Percentiles rank a stretch among this genome's conserved stretches.
These are phyloP conservation scores for Megamerina dolium DNA, from an alignment of 2,888 invertebrate species.

Conservation along the genomic window DNA sequence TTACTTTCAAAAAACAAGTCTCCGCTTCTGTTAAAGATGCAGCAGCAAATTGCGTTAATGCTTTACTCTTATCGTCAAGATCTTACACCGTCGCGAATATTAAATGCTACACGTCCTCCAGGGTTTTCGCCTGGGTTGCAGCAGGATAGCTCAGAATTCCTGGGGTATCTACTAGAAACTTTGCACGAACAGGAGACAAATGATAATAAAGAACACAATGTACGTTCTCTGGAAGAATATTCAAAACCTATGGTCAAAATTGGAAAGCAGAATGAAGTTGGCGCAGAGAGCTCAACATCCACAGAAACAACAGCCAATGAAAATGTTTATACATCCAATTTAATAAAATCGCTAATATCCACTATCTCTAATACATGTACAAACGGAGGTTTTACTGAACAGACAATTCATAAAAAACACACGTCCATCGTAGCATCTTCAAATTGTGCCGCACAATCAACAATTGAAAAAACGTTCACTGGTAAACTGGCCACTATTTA, in stretches of 20 bases:
- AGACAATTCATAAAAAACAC: too few species aligned
- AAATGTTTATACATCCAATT: too few species aligned
- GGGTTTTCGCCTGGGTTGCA: constrained; percentile 73
- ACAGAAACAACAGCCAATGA: too few species aligned
- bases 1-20: constrained; percentile 54
- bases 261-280: constrained; percentile 14
- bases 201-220: too few species aligned
- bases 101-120: constrained; percentile 65
- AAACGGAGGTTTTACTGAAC: too few species aligned
- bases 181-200: constrained; percentile 73
- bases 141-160: constrained; percentile 84
- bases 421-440: too few species aligned
- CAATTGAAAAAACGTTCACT: constrained; percentile 65
- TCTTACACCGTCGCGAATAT: constrained; percentile 66
- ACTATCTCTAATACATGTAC: too few species aligned
- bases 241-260: too few species aligned
- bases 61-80: constrained; percentile 62
- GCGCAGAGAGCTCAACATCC: too few species aligned
- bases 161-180: constrained; percentile 57
- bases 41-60: constrained; percentile 67
- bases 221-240: too few species aligned
- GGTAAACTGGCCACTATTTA: constrained; percentile 71
- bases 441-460: constrained; percentile 24
- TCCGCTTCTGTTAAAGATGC: constrained; percentile 61
- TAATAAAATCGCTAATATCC: too few species aligned